These are phyloP conservation scores for Columba livia DNA, from an alignment of 2,113 vertebrate species.

Conservation along the genomic window DNA sequence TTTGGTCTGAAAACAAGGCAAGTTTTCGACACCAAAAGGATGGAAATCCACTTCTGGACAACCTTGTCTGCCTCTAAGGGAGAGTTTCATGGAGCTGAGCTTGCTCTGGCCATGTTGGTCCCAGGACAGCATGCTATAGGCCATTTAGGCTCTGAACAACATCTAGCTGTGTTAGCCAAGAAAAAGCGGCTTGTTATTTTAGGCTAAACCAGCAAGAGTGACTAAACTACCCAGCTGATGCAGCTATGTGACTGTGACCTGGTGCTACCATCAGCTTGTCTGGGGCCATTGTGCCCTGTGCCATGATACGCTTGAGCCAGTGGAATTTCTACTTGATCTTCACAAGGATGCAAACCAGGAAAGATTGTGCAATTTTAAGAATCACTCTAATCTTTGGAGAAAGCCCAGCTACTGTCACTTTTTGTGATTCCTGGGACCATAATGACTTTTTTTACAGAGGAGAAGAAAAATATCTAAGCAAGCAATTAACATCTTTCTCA, in stretches of 20 bases:
- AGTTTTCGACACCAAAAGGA: neutral
- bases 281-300: neutral
- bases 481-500: neutral
- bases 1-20: neutral
- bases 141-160: neutral
- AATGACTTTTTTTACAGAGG: neutral
- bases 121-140: neutral
- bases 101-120: neutral
- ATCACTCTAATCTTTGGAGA: neutral
- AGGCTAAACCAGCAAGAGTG: neutral
- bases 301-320: accelerated
- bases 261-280: neutral
- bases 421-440: neutral
- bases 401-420: neutral
- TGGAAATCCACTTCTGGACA: neutral
- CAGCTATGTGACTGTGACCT: neutral
- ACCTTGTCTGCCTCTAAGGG: neutral
- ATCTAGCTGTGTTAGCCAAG: neutral
- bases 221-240: neutral
- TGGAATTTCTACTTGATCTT: neutral
- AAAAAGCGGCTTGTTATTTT: neutral
- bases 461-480: neutral
- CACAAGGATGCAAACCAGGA: neutral
- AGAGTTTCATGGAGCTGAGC: neutral
- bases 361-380: neutral